phyloP scores from a whole-genome alignment of 64 coral and sea anemone species.

The Actinia equina region DNA sequence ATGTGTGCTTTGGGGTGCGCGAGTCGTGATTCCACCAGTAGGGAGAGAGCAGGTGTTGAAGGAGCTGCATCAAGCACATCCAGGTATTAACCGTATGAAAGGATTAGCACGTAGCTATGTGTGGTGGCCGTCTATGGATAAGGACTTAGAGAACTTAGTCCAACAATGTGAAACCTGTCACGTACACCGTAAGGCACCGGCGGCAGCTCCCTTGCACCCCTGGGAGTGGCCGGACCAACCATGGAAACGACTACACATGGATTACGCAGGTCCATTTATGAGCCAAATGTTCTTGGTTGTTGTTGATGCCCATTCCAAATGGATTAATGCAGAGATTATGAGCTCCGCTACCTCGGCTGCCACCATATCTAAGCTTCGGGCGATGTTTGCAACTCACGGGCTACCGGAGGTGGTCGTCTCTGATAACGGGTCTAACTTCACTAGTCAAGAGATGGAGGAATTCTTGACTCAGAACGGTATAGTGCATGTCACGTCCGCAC shows the following conservation, averaged over 20 bases:
- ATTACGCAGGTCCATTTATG: background rate
- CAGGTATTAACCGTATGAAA: constrained; percentile 45
- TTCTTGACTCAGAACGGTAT: background rate
- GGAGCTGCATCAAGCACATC: constrained; percentile 40
- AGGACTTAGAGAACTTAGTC: constrained; percentile 39
- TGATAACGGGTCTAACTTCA: background rate
- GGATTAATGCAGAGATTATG: constrained; percentile 29
- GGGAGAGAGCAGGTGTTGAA: constrained; percentile 18
- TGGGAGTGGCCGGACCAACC: constrained; percentile 29
- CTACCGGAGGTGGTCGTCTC: too few species aligned
- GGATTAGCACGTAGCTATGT: constrained; percentile 41
- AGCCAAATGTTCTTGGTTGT: constrained; percentile 30
- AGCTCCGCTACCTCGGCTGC: constrained; percentile 12
- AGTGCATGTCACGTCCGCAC: background rate
- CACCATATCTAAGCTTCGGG: constrained; percentile 3
- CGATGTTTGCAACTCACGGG: too few species aligned
- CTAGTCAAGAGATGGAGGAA: background rate
- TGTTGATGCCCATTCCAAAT: constrained; percentile 43
- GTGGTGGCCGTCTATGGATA: constrained; percentile 35
- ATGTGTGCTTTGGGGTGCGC: background rate
- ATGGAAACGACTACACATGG: constrained; percentile 27
- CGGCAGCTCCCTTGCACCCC: constrained; percentile 28
- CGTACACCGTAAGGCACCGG: constrained; percentile 36
- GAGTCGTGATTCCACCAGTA: constrained; percentile 1
- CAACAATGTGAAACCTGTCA: constrained; percentile 39